Percentiles rank a stretch among this genome's conserved stretches.
These are phyloP conservation scores for Sorex fumeus DNA, from an alignment of 2,113 vertebrate species.

Conservation along the genomic window DNA sequence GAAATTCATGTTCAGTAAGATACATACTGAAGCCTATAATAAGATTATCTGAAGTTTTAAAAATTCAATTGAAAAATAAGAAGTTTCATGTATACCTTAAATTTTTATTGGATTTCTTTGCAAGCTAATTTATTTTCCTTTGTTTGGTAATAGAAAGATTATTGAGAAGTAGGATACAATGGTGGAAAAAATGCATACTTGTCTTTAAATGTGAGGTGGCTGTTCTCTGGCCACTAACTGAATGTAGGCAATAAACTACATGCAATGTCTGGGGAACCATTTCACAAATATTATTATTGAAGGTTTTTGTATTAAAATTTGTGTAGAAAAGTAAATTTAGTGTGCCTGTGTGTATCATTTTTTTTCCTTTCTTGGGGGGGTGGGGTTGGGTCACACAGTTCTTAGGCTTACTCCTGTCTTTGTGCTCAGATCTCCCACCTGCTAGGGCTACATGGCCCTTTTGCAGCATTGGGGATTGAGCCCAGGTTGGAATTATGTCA, in stretches of 20 bases:
- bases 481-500: too few species aligned
- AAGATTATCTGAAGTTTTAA: background rate
- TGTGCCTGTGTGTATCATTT: too few species aligned
- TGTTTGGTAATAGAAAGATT: background rate
- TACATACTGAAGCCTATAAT: background rate
- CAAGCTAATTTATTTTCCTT: slow-evolving; percentile 4
- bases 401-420: too few species aligned
- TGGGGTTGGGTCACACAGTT: too few species aligned
- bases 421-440: too few species aligned
- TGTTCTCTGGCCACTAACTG: background rate
- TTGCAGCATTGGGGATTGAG: too few species aligned
- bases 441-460: too few species aligned
- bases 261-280: background rate
- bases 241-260: background rate
- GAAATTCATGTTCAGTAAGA: slow-evolving; percentile 1
- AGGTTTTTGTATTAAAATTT: background rate
- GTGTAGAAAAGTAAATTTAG: too few species aligned
- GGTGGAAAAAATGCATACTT: background rate
- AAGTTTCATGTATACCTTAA: background rate
- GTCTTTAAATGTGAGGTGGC: background rate
- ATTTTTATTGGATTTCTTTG: background rate
- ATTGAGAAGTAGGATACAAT: background rate
- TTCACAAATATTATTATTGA: background rate
- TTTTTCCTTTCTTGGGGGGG: too few species aligned
- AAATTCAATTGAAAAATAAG: background rate